phyloP scores from a whole-genome alignment of 1,140 invertebrate genomes.

The Dendrolimus punctatus region DNA sequence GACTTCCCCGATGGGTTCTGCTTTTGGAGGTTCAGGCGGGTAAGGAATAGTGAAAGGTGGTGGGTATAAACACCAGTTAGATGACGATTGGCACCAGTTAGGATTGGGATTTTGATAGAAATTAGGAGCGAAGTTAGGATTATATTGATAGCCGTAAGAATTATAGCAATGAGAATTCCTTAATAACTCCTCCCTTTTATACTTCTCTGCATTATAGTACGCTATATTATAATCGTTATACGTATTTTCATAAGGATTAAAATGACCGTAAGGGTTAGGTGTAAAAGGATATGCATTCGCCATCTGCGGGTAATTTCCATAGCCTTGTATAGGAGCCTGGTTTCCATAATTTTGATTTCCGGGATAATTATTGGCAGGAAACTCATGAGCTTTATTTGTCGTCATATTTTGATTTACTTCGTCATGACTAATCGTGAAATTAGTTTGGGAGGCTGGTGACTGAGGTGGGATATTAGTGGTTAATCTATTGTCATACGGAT shows the following conservation, averaged over 20 bases:
- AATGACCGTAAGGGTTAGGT: slow-evolving; percentile 63
- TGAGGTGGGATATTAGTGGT: slow-evolving; percentile 28
- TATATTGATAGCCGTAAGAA: slow-evolving; percentile 77
- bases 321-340: slow-evolving; percentile 57
- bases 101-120: slow-evolving; percentile 67
- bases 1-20: slow-evolving; percentile 84
- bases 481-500: slow-evolving; percentile 51
- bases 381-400: slow-evolving; percentile 50
- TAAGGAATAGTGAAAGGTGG: slow-evolving; percentile 70
- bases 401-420: slow-evolving; percentile 41
- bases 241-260: slow-evolving; percentile 69
- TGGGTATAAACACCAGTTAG: slow-evolving; percentile 76
- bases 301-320: slow-evolving; percentile 67
- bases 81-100: slow-evolving; percentile 70
- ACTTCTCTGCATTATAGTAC: slow-evolving; percentile 72
- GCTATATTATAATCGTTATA: slow-evolving; percentile 71
- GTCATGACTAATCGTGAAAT: slow-evolving; percentile 64
- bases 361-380: slow-evolving; percentile 54
- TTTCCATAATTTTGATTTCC: slow-evolving; percentile 57
- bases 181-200: slow-evolving; percentile 67
- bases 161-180: slow-evolving; percentile 70
- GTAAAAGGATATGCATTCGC: slow-evolving; percentile 65
- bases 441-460: slow-evolving; percentile 38
- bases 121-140: slow-evolving; percentile 70
- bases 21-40: slow-evolving; percentile 76